These are phyloP conservation scores for Hybognathus amarus DNA, from an alignment of 2,797 vertebrate genomes.

Conservation along the genomic window DNA sequence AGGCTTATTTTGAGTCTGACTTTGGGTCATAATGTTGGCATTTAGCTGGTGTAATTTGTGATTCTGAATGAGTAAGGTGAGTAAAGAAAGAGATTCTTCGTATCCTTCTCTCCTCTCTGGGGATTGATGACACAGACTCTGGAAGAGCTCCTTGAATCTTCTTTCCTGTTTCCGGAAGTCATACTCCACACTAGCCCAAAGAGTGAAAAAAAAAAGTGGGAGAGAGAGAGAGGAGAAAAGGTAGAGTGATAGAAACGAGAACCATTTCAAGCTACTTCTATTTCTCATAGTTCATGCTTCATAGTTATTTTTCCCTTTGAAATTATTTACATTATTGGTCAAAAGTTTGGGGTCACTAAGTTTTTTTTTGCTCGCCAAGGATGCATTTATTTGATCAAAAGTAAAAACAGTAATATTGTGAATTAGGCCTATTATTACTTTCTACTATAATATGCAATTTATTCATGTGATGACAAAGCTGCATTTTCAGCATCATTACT, in stretches of 20 bases:
- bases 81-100: conserved; percentile 56
- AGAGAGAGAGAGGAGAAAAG: not conserved
- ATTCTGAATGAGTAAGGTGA: conserved; percentile 62
- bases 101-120: conserved; percentile 51
- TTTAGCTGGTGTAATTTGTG: conserved; percentile 67
- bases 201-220: conserved; percentile 48
- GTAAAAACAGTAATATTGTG: not conserved
- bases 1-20: conserved; percentile 1
- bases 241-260: not conserved
- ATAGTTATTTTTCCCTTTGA: not conserved
- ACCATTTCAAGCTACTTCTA: not conserved
- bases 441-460: not conserved
- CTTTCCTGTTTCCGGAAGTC: conserved; percentile 82
- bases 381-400: too few species aligned
- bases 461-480: not conserved
- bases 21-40: conserved; percentile 47
- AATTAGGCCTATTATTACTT: not conserved
- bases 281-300: not conserved
- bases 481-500: not conserved
- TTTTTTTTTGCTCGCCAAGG: not conserved
- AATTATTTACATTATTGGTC: not conserved
- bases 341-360: not conserved
- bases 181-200: conserved; percentile 77
- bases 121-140: conserved; percentile 55
- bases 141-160: conserved; percentile 74